A percentile compares a stretch with the other conserved stretches of the same genome.
phyloP scores from a whole-genome alignment of 2,113 vertebrate genomes.

The Naja naja region DNA sequence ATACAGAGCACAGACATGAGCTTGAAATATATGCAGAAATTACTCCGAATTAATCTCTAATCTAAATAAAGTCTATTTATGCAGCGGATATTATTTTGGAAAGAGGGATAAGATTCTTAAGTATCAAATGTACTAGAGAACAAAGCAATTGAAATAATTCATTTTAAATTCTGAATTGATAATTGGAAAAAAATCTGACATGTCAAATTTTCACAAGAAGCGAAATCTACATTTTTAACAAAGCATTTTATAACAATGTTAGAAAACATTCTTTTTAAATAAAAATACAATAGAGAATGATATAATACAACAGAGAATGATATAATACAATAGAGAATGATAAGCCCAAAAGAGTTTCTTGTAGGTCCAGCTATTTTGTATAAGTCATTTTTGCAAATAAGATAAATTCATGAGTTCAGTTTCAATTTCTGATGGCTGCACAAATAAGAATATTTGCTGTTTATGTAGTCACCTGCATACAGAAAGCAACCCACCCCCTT shows the following conservation, averaged over 20 bases:
- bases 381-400: neutral
- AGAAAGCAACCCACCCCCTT: too few relatives aligned
- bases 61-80: neutral
- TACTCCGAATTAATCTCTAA: neutral
- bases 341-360: neutral
- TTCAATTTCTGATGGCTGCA: neutral
- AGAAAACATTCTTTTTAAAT: too few relatives aligned
- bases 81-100: neutral
- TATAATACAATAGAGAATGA: neutral
- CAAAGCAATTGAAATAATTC: neutral
- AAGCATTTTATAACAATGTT: neutral
- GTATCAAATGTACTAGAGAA: neutral
- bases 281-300: neutral
- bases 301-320: neutral
- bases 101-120: neutral
- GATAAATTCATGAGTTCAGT: neutral
- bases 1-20: neutral
- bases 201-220: neutral
- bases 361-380: neutral
- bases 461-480: too few relatives aligned
- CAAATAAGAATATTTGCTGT: neutral
- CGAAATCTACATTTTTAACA: neutral
- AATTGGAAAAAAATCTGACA: neutral
- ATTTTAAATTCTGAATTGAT: neutral
- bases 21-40: neutral